Percentiles rank a stretch among this genome's conserved stretches.
Conservation (phyloP, 2,888 invertebrate genomes). For the Acrocera orbiculus region DNA sequence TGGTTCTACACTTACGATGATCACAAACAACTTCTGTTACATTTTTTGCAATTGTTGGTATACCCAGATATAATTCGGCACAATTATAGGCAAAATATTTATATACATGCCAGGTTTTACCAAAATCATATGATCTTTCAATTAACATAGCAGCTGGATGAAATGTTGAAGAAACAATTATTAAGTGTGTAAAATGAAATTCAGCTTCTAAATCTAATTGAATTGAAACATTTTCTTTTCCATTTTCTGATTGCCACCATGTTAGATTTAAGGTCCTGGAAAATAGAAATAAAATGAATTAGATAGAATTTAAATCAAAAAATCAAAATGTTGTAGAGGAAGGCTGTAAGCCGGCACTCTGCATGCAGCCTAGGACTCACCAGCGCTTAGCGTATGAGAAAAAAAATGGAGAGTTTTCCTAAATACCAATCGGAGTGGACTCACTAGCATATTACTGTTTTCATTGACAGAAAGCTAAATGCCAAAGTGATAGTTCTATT, state of each 20-base stretch:
- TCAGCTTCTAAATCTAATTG: conserved; percentile 93
- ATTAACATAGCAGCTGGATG: conserved; percentile 96
- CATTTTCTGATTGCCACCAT: conserved; percentile 99
- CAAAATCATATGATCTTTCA: conserved; percentile 90
- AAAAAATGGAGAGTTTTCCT: no score
- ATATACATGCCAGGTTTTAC: conserved; percentile 90
- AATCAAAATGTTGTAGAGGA: no score
- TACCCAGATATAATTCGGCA: conserved; percentile 67
- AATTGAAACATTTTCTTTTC: conserved; percentile 82
- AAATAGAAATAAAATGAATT: conserved; percentile 10
- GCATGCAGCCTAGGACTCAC: no score
- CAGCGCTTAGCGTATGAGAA: no score
- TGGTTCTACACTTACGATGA: conserved; percentile 70
- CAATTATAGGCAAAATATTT: conserved; percentile 96
- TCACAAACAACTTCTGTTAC: conserved; percentile 92
- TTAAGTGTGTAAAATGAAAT: conserved; percentile 97
- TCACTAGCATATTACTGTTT: no score
- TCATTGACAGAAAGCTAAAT: no score
- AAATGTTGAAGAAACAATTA: conserved; percentile 96
- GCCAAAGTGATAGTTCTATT: no score
- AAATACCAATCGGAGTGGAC: no score
- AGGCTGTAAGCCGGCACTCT: no score
- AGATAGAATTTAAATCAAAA: no score
- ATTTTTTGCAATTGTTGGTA: conserved; percentile 51
- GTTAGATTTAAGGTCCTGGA: conserved; percentile 46